phyloP scores from a whole-genome alignment of 1,140 invertebrate genomes.

The Periplaneta americana region DNA sequence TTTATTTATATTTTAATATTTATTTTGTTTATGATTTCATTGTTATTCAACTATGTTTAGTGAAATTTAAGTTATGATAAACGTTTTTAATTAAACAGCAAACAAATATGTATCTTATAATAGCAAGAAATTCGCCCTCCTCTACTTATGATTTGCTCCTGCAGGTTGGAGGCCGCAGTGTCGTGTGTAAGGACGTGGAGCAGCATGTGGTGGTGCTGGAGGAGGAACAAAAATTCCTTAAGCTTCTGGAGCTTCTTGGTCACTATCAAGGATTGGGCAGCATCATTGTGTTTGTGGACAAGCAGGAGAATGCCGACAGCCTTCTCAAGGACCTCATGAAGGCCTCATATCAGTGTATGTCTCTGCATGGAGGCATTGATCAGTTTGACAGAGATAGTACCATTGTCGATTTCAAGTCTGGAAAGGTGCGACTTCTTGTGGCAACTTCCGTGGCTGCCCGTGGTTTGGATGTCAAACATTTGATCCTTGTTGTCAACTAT shows the following conservation, averaged over 20 bases:
- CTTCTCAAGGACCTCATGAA: constrained; percentile 95
- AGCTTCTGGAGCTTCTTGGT: constrained; percentile 92
- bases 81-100: no score
- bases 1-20: no score
- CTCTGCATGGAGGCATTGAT: constrained; percentile 98
- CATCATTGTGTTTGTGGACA: constrained; percentile 97
- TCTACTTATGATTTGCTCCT: no score
- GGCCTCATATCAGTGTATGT: constrained; percentile 92
- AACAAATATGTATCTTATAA: no score
- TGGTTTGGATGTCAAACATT: constrained; percentile 96
- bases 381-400: constrained; percentile 98
- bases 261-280: constrained; percentile 91
- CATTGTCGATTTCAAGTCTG: constrained; percentile 96
- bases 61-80: no score
- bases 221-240: constrained; percentile 97
- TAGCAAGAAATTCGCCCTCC: no score
- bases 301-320: constrained; percentile 96
- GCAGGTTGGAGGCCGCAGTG: constrained; percentile 89
- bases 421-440: constrained; percentile 76
- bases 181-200: constrained; percentile 98
- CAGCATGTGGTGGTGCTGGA: constrained; percentile 92
- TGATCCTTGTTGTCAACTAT: constrained; percentile 97
- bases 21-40: no score
- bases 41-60: no score
- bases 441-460: constrained; percentile 96